phyloP scores from a whole-genome alignment of 2,888 invertebrate genomes.

The Synergus umbraculus region DNA sequence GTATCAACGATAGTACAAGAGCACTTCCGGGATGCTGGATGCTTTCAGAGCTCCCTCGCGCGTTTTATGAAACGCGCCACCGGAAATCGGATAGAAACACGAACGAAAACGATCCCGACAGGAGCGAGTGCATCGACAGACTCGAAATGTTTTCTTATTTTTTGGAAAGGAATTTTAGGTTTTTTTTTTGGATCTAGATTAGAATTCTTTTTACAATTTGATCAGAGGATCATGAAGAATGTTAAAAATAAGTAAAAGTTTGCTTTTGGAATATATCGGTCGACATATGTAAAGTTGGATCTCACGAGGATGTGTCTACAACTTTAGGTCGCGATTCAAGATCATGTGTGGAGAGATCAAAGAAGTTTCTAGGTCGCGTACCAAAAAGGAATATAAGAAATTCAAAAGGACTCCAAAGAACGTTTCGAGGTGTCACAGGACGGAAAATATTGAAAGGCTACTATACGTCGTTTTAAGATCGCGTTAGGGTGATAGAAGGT shows the following conservation, averaged over 20 bases:
- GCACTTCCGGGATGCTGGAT: constrained; percentile 48
- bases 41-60: constrained; percentile 38
- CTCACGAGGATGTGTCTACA: not conserved
- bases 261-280: not conserved
- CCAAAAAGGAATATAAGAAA: constrained; percentile 47
- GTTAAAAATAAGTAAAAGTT: not conserved
- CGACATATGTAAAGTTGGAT: not conserved
- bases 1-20: constrained; percentile 46
- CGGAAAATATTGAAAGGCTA: constrained; percentile 62
- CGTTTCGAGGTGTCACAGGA: constrained; percentile 47
- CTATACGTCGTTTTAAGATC: constrained; percentile 54
- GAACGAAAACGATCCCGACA: constrained; percentile 29
- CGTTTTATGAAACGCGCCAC: constrained; percentile 41
- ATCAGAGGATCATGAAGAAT: no score
- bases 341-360: constrained; percentile 54
- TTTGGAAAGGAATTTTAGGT: no score
- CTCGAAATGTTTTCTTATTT: not conserved
- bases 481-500: constrained; percentile 55
- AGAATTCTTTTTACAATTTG: no score
- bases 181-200: no score
- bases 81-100: constrained; percentile 40
- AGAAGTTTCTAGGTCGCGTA: constrained; percentile 44
- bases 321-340: not conserved
- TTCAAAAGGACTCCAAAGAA: constrained; percentile 47
- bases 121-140: not conserved